These are phyloP conservation scores for Lordiphosa stackelbergi DNA, from an alignment of 1,140 invertebrate species.

Conservation along the genomic window DNA sequence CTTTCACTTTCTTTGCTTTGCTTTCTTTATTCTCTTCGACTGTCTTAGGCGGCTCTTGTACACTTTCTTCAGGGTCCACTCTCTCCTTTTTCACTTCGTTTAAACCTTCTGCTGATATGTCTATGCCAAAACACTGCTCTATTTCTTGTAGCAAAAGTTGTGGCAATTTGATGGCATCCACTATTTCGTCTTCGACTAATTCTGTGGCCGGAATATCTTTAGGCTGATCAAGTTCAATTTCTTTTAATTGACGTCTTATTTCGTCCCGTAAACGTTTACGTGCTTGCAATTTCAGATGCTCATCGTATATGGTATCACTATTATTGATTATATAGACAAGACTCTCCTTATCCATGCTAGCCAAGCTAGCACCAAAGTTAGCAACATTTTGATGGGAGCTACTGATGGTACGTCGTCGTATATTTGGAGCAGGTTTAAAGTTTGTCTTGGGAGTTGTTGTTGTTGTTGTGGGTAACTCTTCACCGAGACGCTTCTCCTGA, in stretches of 20 bases:
- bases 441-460: neutral
- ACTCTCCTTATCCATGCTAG: constrained; percentile 60
- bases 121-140: constrained; percentile 59
- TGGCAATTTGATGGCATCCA: constrained; percentile 63
- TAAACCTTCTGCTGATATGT: constrained; percentile 12
- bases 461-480: neutral
- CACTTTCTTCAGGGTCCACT: neutral
- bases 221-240: constrained; percentile 48
- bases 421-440: neutral
- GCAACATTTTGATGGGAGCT: constrained; percentile 10
- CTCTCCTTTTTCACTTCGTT: neutral
- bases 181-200: constrained; percentile 60
- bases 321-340: constrained; percentile 72
- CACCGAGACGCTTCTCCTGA: constrained; percentile 20
- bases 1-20: neutral
- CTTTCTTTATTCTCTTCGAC: too few relatives aligned
- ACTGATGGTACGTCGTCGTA: constrained; percentile 29
- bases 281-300: constrained; percentile 61
- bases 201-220: constrained; percentile 32
- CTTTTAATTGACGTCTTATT: constrained; percentile 57
- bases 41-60: neutral
- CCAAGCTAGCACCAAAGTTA: constrained; percentile 47
- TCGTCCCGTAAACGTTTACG: constrained; percentile 56
- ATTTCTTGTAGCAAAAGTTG: constrained; percentile 57
- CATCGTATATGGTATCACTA: constrained; percentile 63